These are phyloP conservation scores for Stichodactyla helianthus DNA, from an alignment of 64 coral and sea anemone genomes.

Conservation along the genomic window DNA sequence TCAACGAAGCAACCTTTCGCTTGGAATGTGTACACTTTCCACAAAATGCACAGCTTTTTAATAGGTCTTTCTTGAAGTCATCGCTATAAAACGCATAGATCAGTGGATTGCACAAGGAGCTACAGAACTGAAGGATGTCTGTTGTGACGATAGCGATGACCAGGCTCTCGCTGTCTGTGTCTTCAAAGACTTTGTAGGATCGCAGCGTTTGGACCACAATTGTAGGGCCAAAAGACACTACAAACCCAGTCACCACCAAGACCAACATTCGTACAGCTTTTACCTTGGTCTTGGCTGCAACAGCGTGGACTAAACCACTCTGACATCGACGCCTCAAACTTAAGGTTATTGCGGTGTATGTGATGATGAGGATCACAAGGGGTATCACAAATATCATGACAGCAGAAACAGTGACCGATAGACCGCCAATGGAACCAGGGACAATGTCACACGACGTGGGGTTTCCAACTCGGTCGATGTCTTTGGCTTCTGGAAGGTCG, in stretches of 20 bases:
- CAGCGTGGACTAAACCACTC: neutral
- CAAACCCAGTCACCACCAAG: neutral
- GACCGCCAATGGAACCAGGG: neutral
- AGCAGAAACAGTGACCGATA: neutral
- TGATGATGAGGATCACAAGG: neutral
- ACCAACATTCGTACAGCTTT: conserved; percentile 15
- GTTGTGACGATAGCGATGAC: neutral
- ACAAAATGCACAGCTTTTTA: no score
- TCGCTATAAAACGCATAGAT: conserved; percentile 8
- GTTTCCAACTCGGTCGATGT: neutral
- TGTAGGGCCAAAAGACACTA: neutral
- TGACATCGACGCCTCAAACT: conserved; percentile 13
- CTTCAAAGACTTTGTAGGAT: neutral
- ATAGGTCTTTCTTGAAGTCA: neutral
- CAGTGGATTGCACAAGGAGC: conserved; percentile 1
- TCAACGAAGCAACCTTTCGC: no score
- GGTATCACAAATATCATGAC: conserved; percentile 7
- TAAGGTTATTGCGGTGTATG: conserved; percentile 12
- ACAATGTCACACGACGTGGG: neutral
- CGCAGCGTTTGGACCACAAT: neutral
- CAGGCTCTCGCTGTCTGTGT: neutral
- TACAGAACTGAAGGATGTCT: neutral
- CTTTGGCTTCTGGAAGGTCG: neutral
- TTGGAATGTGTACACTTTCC: no score
- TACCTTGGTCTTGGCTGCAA: neutral